Evolutionary conservation across 2,888 invertebrate genomes (phyloP).

Genomic region (Protonemura montana): DNA sequence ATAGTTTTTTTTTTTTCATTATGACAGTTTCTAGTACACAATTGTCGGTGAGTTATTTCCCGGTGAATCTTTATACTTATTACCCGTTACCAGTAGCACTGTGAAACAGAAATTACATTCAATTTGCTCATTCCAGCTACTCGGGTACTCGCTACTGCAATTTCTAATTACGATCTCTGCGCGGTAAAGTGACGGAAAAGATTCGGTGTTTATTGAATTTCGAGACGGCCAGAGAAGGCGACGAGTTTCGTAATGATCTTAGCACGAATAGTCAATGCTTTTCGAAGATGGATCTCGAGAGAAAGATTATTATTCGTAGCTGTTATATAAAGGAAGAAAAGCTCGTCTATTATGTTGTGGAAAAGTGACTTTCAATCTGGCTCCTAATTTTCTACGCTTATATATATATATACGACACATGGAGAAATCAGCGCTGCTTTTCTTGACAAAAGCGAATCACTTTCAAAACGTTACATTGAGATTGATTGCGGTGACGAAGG

Average conservation of each 20-base stretch:
- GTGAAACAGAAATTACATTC: constrained; percentile 16
- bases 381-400: background rate
- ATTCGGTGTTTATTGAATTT: background rate
- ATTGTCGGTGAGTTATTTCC: background rate
- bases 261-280: background rate
- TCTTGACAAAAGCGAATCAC: background rate
- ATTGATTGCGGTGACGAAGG: constrained; percentile 22
- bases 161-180: background rate
- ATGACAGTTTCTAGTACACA: constrained; percentile 30
- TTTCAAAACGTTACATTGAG: background rate
- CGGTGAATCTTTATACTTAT: background rate
- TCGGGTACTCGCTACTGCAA: constrained; percentile 1
- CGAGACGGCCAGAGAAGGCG: background rate
- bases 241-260: background rate
- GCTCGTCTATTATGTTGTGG: background rate
- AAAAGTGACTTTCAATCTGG: background rate
- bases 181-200: background rate
- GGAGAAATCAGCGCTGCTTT: background rate
- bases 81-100: background rate
- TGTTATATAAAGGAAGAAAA: no score
- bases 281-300: no score
- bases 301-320: no score
- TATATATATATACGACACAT: background rate
- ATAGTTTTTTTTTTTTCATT: background rate
- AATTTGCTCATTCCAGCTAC: background rate